Percentiles rank a stretch among this genome's conserved stretches.
phyloP scores from a whole-genome alignment of 2,797 vertebrate species.

The Anomalospiza imberbis region DNA sequence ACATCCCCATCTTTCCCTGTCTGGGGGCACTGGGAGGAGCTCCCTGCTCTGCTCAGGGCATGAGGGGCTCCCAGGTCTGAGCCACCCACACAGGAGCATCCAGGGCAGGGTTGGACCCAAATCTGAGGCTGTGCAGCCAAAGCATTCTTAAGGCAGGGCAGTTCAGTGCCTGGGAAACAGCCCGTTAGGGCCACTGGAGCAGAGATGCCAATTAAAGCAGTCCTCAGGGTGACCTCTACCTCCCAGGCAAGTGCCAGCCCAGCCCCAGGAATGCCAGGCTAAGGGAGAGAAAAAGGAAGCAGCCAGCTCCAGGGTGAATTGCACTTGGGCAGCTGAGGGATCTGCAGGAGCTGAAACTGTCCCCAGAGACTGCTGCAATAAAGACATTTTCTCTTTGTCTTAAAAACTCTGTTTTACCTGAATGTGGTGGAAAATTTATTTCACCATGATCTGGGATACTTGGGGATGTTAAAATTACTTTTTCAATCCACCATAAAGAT shows the following conservation, averaged over 20 bases:
- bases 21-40: neutral
- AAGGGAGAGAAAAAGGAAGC: neutral
- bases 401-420: neutral
- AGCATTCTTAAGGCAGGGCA: neutral
- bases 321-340: neutral
- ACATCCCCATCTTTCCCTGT: neutral
- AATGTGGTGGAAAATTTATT: neutral
- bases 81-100: neutral
- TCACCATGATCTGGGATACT: neutral
- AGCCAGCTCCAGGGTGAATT: neutral
- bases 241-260: neutral
- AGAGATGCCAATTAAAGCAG: slow-evolving; percentile 36
- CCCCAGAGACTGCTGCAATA: neutral
- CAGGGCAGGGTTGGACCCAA: neutral
- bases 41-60: neutral
- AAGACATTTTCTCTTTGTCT: neutral
- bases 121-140: neutral
- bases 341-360: neutral
- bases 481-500: neutral
- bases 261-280: neutral
- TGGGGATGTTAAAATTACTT: neutral
- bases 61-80: neutral
- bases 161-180: slow-evolving; percentile 16
- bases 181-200: neutral
- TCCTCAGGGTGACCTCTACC: neutral